Percentiles rank a stretch among this genome's conserved stretches.
Evolutionary conservation across 2,797 vertebrate genomes (phyloP).

Genomic region (Delichon dasypus): DNA sequence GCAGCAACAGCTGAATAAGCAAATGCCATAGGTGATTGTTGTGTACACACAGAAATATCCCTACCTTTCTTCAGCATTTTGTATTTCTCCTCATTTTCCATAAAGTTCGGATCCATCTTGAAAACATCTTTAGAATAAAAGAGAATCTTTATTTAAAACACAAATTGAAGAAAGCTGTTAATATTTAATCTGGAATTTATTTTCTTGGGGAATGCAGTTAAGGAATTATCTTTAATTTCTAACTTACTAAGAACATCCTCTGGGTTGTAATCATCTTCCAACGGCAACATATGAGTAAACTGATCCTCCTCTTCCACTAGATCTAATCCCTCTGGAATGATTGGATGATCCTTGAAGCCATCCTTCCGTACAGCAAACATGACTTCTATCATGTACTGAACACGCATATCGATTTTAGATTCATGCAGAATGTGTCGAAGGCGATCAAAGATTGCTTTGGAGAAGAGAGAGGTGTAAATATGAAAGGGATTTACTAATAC

Average conservation of each 20-base stretch:
- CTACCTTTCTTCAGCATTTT: constrained; percentile 92
- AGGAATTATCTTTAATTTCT: neutral
- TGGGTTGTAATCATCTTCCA: constrained; percentile 93
- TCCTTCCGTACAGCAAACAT: constrained; percentile 99
- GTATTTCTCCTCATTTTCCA: constrained; percentile 97
- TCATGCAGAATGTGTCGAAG: constrained; percentile 96
- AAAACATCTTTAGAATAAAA: constrained; percentile 88
- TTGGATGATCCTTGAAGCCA: constrained; percentile 95
- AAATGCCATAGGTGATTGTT: rapidly evolving
- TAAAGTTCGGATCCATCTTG: constrained; percentile 95
- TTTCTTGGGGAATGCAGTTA: neutral
- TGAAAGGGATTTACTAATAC: neutral
- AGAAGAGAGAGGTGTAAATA: neutral
- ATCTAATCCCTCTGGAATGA: constrained; percentile 90
- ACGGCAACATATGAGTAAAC: constrained; percentile 96
- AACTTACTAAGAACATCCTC: constrained; percentile 94
- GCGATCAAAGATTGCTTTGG: constrained; percentile 94
- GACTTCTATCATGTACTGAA: constrained; percentile 99
- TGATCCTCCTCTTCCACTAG: constrained; percentile 96
- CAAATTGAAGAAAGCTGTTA: neutral
- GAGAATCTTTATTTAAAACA: constrained; percentile 19
- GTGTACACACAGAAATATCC: neutral
- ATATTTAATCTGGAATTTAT: neutral
- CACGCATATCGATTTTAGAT: constrained; percentile 95
- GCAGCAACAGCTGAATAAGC: neutral